Evolutionary conservation across 92 coral and sea anemone genomes (phyloP).

Genomic region (Pocillopora meandrina): DNA sequence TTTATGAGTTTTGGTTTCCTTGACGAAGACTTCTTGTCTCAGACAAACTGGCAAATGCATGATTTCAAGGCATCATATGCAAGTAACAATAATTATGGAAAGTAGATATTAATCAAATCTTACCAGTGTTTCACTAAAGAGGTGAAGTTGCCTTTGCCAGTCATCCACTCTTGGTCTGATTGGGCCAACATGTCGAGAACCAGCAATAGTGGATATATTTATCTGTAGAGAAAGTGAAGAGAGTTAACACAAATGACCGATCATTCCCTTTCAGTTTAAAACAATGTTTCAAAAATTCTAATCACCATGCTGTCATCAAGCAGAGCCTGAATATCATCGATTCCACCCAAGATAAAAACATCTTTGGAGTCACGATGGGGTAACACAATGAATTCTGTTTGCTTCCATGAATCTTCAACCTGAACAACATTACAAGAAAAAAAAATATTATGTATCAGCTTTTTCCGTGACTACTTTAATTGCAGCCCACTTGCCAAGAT

Average conservation of each 20-base stretch:
- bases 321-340: constrained; percentile 94
- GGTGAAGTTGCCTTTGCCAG: constrained; percentile 95
- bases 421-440: constrained; percentile 15
- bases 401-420: constrained; percentile 99
- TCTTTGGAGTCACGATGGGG: constrained; percentile 99
- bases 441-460: background rate
- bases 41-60: too few species aligned
- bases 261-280: background rate
- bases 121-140: constrained; percentile 97
- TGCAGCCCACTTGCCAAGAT: too few species aligned
- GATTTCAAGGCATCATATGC: too few species aligned
- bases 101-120: background rate
- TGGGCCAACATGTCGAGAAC: constrained; percentile 99
- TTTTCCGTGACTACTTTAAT: too few species aligned
- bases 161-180: constrained; percentile 97
- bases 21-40: too few species aligned
- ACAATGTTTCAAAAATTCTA: background rate
- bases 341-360: constrained; percentile 96
- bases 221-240: constrained; percentile 52
- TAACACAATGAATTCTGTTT: constrained; percentile 92
- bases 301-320: constrained; percentile 96
- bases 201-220: constrained; percentile 96
- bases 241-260: background rate
- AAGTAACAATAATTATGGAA: background rate
- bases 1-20: too few species aligned